A percentile compares a stretch with the other conserved stretches of the same genome.
phyloP scores from a whole-genome alignment of 2,888 invertebrate species.

The Dolichopus griseipennis region DNA sequence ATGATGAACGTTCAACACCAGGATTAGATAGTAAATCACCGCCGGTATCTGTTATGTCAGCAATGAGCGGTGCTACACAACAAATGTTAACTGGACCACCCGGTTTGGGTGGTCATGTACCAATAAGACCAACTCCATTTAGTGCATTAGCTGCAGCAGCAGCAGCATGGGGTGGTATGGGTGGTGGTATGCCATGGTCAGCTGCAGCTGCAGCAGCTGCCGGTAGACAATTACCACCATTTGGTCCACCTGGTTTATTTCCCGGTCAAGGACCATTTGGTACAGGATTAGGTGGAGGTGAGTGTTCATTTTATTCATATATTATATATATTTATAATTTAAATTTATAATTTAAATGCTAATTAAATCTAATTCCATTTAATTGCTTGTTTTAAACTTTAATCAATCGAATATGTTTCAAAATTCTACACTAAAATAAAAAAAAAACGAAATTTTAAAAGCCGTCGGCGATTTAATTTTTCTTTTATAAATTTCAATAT shows the following conservation, averaged over 20 bases:
- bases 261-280: constrained; percentile 52
- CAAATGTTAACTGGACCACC: constrained; percentile 37
- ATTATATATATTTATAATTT: neutral
- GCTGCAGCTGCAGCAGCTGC: constrained; percentile 43
- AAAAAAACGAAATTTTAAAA: no score
- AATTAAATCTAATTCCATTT: neutral
- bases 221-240: constrained; percentile 53
- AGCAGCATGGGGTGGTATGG: constrained; percentile 54
- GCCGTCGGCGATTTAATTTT: no score
- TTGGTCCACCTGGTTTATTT: constrained; percentile 54
- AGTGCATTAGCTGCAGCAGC: constrained; percentile 65
- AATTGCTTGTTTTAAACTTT: neutral
- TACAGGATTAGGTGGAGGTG: constrained; percentile 44
- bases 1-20: constrained; percentile 41
- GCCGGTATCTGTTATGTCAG: constrained; percentile 30
- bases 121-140: constrained; percentile 69
- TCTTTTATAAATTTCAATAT: no score
- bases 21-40: constrained; percentile 40
- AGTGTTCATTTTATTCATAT: constrained; percentile 29
- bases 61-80: constrained; percentile 24
- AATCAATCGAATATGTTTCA: no score
- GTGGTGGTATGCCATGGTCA: constrained; percentile 50
- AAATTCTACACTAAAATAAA: no score
- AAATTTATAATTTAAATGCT: no score
- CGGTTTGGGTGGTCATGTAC: constrained; percentile 48